Percentiles rank a stretch among this genome's conserved stretches.
These are phyloP conservation scores for Machimus rusticus DNA, from an alignment of 2,888 invertebrate genomes.

Conservation along the genomic window DNA sequence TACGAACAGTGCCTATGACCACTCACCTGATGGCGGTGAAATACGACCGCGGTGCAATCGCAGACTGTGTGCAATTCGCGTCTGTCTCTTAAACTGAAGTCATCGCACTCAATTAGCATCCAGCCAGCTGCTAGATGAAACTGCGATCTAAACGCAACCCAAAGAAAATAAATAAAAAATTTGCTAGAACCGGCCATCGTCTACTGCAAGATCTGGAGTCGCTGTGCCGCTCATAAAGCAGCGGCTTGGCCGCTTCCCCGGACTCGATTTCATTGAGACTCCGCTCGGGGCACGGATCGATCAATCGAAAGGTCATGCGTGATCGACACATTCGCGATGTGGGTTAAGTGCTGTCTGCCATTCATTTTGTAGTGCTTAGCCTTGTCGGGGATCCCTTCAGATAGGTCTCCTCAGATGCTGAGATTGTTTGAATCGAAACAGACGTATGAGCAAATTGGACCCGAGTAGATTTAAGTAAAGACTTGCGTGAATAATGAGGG, in stretches of 20 bases:
- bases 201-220: background rate
- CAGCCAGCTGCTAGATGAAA: background rate
- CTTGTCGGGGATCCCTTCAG: background rate
- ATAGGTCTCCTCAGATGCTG: background rate
- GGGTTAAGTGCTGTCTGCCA: conserved; percentile 1
- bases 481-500: background rate
- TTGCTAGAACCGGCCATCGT: background rate
- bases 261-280: background rate
- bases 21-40: background rate
- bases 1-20: background rate
- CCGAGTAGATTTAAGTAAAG: background rate
- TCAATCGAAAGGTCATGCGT: background rate
- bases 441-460: background rate
- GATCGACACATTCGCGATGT: background rate
- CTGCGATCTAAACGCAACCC: background rate
- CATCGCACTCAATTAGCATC: conserved; percentile 10
- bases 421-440: background rate
- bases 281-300: background rate
- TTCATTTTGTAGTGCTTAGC: background rate
- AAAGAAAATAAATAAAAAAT: background rate
- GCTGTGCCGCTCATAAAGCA: background rate
- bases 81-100: background rate
- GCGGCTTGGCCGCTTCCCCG: background rate
- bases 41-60: background rate
- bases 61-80: background rate